These are phyloP conservation scores for Dascillus cervinus DNA, from an alignment of 2,888 invertebrate species.

Conservation along the genomic window DNA sequence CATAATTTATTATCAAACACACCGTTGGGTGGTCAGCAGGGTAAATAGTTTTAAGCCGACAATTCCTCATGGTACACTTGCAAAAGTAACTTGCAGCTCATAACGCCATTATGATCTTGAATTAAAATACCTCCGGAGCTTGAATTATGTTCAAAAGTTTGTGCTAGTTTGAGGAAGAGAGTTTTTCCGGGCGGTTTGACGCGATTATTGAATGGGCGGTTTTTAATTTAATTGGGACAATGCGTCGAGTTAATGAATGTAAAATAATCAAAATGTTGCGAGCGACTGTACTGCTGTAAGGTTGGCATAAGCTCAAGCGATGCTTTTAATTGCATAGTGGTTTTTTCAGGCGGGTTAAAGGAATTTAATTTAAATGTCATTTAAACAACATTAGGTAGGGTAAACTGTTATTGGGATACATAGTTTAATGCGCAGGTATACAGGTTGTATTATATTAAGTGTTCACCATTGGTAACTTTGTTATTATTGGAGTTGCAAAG, in stretches of 20 bases:
- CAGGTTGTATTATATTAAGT: too few species aligned
- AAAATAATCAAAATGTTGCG: too few species aligned
- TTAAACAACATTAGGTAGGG: slow-evolving; percentile 29
- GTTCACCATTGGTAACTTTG: too few species aligned
- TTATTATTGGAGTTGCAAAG: too few species aligned
- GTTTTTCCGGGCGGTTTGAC: too few species aligned
- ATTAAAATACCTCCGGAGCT: too few species aligned
- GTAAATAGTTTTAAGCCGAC: slow-evolving; percentile 20
- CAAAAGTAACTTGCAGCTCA: slow-evolving; percentile 10
- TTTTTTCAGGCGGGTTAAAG: slow-evolving; percentile 28
- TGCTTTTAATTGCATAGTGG: slow-evolving; percentile 25
- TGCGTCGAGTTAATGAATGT: too few species aligned
- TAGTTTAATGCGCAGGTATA: slow-evolving; percentile 17
- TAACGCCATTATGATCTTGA: neutral
- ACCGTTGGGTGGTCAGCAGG: slow-evolving; percentile 17
- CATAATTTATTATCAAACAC: slow-evolving; percentile 18
- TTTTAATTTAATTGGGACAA: too few species aligned
- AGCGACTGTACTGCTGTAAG: slow-evolving; percentile 14
- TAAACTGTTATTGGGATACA: slow-evolving; percentile 17
- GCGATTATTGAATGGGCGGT: too few species aligned
- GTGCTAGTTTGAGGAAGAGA: too few species aligned
- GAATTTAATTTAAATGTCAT: slow-evolving; percentile 37
- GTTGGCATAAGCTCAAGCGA: slow-evolving; percentile 16
- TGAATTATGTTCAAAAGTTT: too few species aligned
- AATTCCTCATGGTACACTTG: slow-evolving; percentile 13